Base-by-base conservation (phyloP, 2,888 invertebrate species). In the Acanthosepion esculentum region DNA sequence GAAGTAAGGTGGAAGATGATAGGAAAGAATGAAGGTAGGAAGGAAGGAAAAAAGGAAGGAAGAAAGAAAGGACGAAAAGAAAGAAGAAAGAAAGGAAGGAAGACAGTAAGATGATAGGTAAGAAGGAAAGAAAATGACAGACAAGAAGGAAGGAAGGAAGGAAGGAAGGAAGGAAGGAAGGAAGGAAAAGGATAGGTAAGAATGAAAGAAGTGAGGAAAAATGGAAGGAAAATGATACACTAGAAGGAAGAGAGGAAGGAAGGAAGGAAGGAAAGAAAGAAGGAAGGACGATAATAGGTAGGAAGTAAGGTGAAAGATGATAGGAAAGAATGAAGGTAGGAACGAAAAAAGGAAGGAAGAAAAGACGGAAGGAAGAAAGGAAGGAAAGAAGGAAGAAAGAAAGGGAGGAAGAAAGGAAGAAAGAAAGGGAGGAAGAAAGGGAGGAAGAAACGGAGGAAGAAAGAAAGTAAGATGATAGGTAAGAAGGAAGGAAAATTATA, bases 401-500 rank as follows among this genome's bases (percentile, higher is more conserved):
- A 29, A 10, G 0, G 29, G 0, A 6, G 29, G 0, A 64, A 5
- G 4, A 64, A 64, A 29, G 29, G 0, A 29, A 29, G 29, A 7
- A 29, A 29, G 7, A 64, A 8, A 8, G 7, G 1, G 2, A 1
- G 10, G 7, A 8, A 29, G 29, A 29, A 64, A 29, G 29, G 29
- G 7, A 64, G 10, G 10, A 29, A 10, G 29, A 26, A 4, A 64
- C 7, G 10, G 5, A 29, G 12, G 7, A 4, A 26, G 29, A 8
- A 64, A 29, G 10, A 0, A 29, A 29, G 8, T 0, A 64, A 29
- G 5, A 5, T n/a, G n/a, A n/a, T n/a, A 29, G 0, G 0, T 8
- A 26, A 64, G 10, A 26, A 64, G 29, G 5, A 8, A 29, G 2
- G 26, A 5, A n/a, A n/a, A n/a, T n/a, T n/a, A n/a, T n/a, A 64